These are phyloP conservation scores for Leptarthrus brevirostris DNA, from an alignment of 2,888 invertebrate species.

Conservation along the genomic window DNA sequence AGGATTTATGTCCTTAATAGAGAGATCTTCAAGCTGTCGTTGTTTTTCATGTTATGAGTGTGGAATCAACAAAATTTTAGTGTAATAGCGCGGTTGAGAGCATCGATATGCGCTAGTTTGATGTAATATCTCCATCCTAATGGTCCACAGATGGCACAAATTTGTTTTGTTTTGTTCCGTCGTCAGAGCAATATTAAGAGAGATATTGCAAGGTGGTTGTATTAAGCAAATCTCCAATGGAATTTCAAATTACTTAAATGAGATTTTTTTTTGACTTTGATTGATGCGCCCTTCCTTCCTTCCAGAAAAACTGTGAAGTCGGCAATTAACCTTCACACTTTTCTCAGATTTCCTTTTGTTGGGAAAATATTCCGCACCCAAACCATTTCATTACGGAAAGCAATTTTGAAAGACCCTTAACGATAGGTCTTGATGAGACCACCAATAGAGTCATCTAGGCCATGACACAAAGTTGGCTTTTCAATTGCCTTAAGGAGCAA, in stretches of 20 bases:
- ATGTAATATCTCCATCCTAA: slow-evolving; percentile 39
- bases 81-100: slow-evolving; percentile 48
- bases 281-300: neutral
- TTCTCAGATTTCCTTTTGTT: neutral
- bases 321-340: slow-evolving; percentile 13
- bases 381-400: slow-evolving; percentile 4
- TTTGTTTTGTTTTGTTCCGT: slow-evolving; percentile 41
- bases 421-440: neutral
- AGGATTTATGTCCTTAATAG: slow-evolving; percentile 48
- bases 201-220: slow-evolving; percentile 17
- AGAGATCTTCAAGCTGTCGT: slow-evolving; percentile 46
- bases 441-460: slow-evolving; percentile 14
- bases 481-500: neutral
- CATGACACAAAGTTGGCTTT: neutral
- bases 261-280: slow-evolving; percentile 7
- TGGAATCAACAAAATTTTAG: slow-evolving; percentile 54
- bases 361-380: neutral
- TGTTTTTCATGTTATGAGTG: slow-evolving; percentile 37
- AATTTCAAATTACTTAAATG: neutral
- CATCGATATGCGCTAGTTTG: slow-evolving; percentile 44
- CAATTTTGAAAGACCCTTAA: neutral
- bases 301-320: neutral
- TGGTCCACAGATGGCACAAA: slow-evolving; percentile 47
- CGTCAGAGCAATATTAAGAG: slow-evolving; percentile 1
- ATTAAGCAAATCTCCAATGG: neutral